Conservation (phyloP, 2,797 vertebrate species). For the Peromyscus nudipes region DNA sequence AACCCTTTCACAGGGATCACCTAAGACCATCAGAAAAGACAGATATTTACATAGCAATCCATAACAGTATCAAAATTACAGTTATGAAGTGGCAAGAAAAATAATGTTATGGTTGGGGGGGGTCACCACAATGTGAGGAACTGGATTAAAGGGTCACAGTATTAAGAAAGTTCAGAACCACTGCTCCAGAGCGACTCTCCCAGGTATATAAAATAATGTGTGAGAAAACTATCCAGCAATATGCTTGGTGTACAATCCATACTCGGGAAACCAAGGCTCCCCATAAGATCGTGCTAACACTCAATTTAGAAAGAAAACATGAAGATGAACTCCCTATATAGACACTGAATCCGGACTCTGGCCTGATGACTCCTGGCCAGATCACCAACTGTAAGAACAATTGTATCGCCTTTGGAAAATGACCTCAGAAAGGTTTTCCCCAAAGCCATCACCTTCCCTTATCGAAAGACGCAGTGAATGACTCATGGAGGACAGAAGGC, state of each 20-base stretch:
- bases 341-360: no score
- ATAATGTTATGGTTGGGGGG: no score
- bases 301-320: background rate
- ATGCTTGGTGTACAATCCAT: background rate
- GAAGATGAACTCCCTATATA: background rate
- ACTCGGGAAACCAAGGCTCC: background rate
- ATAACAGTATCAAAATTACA: background rate
- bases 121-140: background rate
- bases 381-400: background rate
- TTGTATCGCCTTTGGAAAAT: background rate
- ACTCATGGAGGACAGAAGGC: conserved; percentile 6
- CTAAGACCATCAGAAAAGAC: background rate
- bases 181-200: background rate
- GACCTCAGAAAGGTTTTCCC: background rate
- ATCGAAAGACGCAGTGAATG: background rate
- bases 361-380: background rate
- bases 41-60: no score
- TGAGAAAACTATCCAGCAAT: background rate
- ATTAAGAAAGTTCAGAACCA: background rate
- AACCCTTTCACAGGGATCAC: background rate
- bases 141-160: background rate
- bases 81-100: background rate
- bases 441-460: background rate
- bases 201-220: background rate
- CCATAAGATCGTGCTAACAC: background rate